A percentile compares a stretch with the other conserved stretches of the same genome.
Evolutionary conservation across 2,888 invertebrate species (phyloP).

Genomic region (Drosophila subquinaria): DNA sequence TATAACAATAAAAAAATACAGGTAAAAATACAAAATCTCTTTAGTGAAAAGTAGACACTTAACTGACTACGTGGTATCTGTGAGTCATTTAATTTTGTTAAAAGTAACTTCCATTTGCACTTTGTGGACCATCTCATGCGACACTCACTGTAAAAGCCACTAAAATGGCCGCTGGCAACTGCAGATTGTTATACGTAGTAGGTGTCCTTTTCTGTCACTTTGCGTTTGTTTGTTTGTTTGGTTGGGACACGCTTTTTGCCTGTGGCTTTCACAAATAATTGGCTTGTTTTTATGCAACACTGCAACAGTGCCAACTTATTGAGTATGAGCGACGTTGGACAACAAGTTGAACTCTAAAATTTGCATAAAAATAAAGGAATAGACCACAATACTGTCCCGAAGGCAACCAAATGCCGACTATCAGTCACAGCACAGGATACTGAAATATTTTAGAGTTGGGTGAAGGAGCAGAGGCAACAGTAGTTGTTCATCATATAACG

Average conservation of each 20-base stretch:
- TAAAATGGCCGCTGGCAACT: slow-evolving; percentile 39
- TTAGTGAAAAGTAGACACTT: too few species aligned
- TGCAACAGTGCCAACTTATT: slow-evolving; percentile 5
- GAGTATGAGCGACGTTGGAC: slow-evolving; percentile 8
- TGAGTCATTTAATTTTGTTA: neutral
- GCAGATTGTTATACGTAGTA: slow-evolving; percentile 15
- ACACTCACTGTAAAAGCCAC: slow-evolving; percentile 57
- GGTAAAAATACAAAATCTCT: neutral
- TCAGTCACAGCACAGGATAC: slow-evolving; percentile 54
- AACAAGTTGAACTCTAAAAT: slow-evolving; percentile 20
- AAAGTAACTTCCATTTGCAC: slow-evolving; percentile 7
- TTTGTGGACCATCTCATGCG: slow-evolving; percentile 16
- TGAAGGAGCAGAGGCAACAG: neutral
- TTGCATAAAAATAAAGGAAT: slow-evolving; percentile 35
- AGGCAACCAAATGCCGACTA: slow-evolving; percentile 54
- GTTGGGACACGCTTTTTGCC: slow-evolving; percentile 20
- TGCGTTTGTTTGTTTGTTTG: slow-evolving; percentile 18
- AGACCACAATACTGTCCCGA: slow-evolving; percentile 29
- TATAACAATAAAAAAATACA: too few species aligned
- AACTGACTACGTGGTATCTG: slow-evolving; percentile 3
- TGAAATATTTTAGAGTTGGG: neutral
- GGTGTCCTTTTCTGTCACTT: slow-evolving; percentile 23
- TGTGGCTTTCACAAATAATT: slow-evolving; percentile 60
- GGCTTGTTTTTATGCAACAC: slow-evolving; percentile 56
- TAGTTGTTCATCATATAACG: slow-evolving; percentile 39